phyloP scores from a whole-genome alignment of 2,888 invertebrate genomes.

The Spialia ferax region DNA sequence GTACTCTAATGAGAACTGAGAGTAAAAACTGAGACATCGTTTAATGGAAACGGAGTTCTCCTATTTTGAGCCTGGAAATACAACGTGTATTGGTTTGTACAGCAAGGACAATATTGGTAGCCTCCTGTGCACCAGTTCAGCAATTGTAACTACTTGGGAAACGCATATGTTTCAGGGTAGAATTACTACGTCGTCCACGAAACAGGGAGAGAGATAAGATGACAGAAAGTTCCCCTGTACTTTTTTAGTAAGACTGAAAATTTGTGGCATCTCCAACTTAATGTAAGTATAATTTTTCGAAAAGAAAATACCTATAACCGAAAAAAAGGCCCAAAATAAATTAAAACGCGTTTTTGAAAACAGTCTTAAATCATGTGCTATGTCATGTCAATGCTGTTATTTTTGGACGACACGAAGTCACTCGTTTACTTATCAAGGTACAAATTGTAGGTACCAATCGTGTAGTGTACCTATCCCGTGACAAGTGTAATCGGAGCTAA shows the following conservation, averaged over 20 bases:
- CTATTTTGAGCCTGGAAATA: background rate
- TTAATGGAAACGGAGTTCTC: background rate
- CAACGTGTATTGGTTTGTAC: background rate
- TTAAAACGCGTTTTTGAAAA: too few relatives aligned
- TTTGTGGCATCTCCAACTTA: too few relatives aligned
- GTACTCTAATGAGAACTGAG: background rate
- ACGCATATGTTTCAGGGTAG: background rate
- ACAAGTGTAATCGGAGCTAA: slow-evolving; percentile 48
- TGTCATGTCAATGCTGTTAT: background rate
- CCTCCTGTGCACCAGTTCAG: background rate
- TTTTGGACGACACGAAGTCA: too few relatives aligned
- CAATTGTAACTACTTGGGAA: background rate
- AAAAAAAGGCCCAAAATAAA: too few relatives aligned
- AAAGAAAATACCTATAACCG: too few relatives aligned
- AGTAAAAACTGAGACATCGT: background rate
- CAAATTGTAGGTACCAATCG: background rate
- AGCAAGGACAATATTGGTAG: slow-evolving; percentile 1
- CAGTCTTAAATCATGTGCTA: background rate
- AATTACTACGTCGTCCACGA: background rate
- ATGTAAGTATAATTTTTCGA: too few relatives aligned
- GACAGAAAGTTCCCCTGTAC: too few relatives aligned
- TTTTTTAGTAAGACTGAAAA: too few relatives aligned
- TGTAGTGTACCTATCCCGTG: background rate
- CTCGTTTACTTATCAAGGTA: background rate
- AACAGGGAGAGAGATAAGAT: too few relatives aligned